Base-by-base conservation (phyloP, 1,140 invertebrate species). In the Leptopilina boulardi region DNA sequence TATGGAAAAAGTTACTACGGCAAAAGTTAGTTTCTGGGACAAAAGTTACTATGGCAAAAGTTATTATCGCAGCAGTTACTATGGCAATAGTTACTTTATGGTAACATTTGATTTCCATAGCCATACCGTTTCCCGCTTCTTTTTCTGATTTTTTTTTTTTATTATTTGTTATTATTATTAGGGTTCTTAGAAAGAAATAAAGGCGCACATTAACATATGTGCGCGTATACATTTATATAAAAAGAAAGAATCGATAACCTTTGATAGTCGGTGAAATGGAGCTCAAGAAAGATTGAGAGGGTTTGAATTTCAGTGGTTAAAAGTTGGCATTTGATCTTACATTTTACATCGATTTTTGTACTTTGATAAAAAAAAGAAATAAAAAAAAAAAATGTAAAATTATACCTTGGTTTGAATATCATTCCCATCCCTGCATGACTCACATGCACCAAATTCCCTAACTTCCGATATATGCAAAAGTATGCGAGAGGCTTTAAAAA, bases 271-370 rank as follows among this genome's bases (percentile, higher is more conserved):
- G 44, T 6, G 44, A 4, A 47, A 47, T n/a, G 4, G 44, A 47
- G 44, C 44, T 47, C 44, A 47, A 47, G 44, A 47, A 47, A 47
- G 44, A 47, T 47, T 47, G 44, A 47, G 44, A n/a, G 44, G n/a
- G 15, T 47, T 47, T 13, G 44, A 47, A 47, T 47, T 47, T 47
- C 44, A 9, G 13, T 47, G 44, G 56, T 4, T 66, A 3, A 10
- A 66, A 66, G 8, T 66, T 11, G 56, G 21, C 23, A 59, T 26
- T 26, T 30, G 23, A 15, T 66, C 11, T 66, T n/a, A 54, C n/a
- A 54, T 30, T 66, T 66, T 66, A 1, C 56, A 66, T 30, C 10
- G 26, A 21, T 66, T 66, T 26, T 66, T 21, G 19, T 66, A n/a
- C 15, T 47, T 66, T 21, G 10, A 30, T 8, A 26, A 21, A 26